Evolutionary conservation across 2,113 vertebrate genomes (phyloP).

Genomic region (Eudyptes chrysolophus): DNA sequence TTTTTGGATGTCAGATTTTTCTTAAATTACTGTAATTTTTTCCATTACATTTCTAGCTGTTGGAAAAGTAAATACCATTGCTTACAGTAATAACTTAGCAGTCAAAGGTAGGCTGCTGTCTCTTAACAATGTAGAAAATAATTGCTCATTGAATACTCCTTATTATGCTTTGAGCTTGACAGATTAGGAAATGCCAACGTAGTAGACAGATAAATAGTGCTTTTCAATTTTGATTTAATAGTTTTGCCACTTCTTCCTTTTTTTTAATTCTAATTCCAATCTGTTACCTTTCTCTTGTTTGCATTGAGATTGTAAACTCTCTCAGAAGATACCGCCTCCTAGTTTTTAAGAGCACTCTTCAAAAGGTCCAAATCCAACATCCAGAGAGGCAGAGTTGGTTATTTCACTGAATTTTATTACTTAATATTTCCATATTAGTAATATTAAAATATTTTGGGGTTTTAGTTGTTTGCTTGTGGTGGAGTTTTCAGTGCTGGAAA

Average conservation of each 20-base stretch:
- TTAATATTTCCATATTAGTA: background rate
- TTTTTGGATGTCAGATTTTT: background rate
- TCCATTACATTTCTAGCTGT: background rate
- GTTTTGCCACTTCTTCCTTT: background rate
- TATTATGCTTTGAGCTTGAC: background rate
- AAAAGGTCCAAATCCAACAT: background rate
- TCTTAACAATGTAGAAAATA: background rate
- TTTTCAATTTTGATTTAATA: conserved; percentile 27
- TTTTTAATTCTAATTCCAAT: background rate
- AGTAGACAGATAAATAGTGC: background rate
- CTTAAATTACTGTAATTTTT: background rate
- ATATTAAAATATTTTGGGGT: background rate
- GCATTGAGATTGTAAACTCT: background rate
- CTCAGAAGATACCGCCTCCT: background rate
- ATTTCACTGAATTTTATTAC: background rate
- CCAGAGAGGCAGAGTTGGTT: background rate
- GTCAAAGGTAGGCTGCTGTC: background rate
- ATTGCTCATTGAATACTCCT: background rate
- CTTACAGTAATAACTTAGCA: background rate
- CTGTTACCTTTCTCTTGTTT: background rate
- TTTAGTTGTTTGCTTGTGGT: background rate
- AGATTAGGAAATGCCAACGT: background rate
- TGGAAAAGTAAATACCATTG: background rate
- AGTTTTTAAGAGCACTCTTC: background rate
- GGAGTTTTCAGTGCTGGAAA: background rate